phyloP scores from a whole-genome alignment of 2,888 invertebrate genomes.

The Julus scandinavius region DNA sequence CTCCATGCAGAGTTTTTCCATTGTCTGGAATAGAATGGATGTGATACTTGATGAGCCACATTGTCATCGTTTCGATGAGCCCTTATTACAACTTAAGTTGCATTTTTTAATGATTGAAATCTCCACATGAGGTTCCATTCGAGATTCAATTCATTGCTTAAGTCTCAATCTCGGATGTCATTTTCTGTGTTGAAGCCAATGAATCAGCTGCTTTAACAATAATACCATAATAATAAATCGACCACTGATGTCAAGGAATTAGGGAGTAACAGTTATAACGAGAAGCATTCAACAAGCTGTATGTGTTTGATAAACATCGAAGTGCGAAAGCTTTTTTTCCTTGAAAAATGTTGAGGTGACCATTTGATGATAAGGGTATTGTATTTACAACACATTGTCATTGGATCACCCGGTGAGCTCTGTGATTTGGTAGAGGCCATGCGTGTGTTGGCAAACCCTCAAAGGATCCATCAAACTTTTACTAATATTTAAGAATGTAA shows the following conservation, averaged over 20 bases:
- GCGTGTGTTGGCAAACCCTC: neutral
- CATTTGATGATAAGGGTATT: conserved; percentile 33
- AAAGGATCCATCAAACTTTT: neutral
- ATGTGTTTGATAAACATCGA: conserved; percentile 18
- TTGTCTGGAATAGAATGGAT: neutral
- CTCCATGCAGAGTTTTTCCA: neutral
- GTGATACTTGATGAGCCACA: conserved; percentile 33
- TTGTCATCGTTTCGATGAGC: neutral
- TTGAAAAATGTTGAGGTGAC: conserved; percentile 20
- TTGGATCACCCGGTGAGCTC: neutral
- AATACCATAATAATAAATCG: neutral
- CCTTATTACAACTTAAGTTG: conserved; percentile 33
- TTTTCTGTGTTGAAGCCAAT: conserved; percentile 33
- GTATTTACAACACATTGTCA: conserved; percentile 21
- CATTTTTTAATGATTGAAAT: conserved; percentile 33
- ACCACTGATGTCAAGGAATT: conserved; percentile 27
- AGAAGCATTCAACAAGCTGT: neutral
- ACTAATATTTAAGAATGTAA: too few species aligned
- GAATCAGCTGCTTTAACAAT: conserved; percentile 33
- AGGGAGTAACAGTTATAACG: conserved; percentile 1
- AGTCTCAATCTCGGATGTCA: conserved; percentile 26
- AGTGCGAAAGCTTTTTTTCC: neutral
- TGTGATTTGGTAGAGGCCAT: neutral
- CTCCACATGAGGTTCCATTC: conserved; percentile 10
- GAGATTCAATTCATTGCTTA: conserved; percentile 16